Evolutionary conservation across 23 tunicate genomes (phyloP), one percentile per base, ranked within the genome.

Genomic region (Phallusia fumigata): DNA sequence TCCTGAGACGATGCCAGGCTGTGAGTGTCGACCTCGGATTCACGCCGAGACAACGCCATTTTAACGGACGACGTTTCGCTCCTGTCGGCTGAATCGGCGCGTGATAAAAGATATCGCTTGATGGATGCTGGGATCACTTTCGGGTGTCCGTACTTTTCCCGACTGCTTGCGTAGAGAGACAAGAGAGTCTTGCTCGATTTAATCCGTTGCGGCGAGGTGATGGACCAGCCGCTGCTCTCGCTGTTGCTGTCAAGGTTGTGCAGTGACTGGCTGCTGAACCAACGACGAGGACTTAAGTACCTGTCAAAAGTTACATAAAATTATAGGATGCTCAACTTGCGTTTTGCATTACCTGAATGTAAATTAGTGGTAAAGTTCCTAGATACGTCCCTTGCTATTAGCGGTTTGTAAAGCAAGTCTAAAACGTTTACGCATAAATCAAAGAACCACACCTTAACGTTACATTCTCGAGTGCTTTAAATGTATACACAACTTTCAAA

Each of bases 181-280:
- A 58, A 13, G 28, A 58, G 16, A 58, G 26, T 58, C 16, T 58
- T 22, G 58, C 18, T 51, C 28, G 69, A 24, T 16, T 58, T 58
- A 2, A 6, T 58, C 3, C 69, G 26, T 51, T 18, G 58, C 69
- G 69, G 69, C 3, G 69, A 58, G 16, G 69, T 1, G 15, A 58
- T 3, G 5, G 69, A 58, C 69, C 69, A 58, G 13, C 69, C 3
- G 69, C 69, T 58, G 69, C 69, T 58, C 28, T 58, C 69, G 69
- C 69, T 58, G 16, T 58, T 58, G 69, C 69, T 58, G 28, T 58
- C 69, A 8, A 58, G 69, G 69, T 58, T 58, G 16, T 58, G 69
- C 26, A 58, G 69, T 11, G 69, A 58, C 26, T 58, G 69, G 16
- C 28, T 21, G 69, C 69, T 58, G 16, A 58, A 6, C 69, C 69